These are phyloP conservation scores for Esox masquinongy DNA, from an alignment of 2,797 vertebrate genomes.

Conservation along the genomic window DNA sequence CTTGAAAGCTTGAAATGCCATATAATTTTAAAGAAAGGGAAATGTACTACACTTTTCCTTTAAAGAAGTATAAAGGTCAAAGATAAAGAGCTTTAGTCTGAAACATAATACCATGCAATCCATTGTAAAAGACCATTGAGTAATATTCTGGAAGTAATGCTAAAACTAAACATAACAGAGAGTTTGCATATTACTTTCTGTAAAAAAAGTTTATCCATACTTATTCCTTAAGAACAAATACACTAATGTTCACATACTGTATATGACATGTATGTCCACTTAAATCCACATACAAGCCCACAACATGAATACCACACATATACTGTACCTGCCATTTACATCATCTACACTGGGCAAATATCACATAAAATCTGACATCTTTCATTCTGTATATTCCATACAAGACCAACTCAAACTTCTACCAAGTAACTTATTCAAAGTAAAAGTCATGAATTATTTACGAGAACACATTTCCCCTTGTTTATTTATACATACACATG, in stretches of 20 bases:
- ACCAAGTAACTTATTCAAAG: slow-evolving; percentile 67
- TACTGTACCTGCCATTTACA: background rate
- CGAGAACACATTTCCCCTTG: slow-evolving; percentile 75
- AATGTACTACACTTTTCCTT: slow-evolving; percentile 26
- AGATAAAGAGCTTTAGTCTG: background rate
- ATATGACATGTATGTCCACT: background rate
- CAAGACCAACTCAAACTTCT: slow-evolving; percentile 52
- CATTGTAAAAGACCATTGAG: background rate
- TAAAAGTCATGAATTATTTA: slow-evolving; percentile 80
- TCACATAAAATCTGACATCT: slow-evolving; percentile 25
- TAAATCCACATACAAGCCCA: background rate
- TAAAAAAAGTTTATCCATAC: background rate
- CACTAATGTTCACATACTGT: background rate
- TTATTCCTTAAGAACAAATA: background rate
- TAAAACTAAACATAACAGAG: background rate
- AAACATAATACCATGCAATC: background rate
- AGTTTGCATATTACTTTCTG: background rate
- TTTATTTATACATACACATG: slow-evolving; percentile 84
- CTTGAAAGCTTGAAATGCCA: slow-evolving; percentile 20
- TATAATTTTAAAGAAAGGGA: slow-evolving; percentile 18
- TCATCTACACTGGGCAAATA: background rate
- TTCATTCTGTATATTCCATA: slow-evolving; percentile 34
- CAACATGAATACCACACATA: background rate
- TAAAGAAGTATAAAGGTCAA: slow-evolving; percentile 18
- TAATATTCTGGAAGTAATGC: background rate